These are phyloP conservation scores for Dasypogon diadema DNA, from an alignment of 2,888 invertebrate genomes.

Conservation along the genomic window DNA sequence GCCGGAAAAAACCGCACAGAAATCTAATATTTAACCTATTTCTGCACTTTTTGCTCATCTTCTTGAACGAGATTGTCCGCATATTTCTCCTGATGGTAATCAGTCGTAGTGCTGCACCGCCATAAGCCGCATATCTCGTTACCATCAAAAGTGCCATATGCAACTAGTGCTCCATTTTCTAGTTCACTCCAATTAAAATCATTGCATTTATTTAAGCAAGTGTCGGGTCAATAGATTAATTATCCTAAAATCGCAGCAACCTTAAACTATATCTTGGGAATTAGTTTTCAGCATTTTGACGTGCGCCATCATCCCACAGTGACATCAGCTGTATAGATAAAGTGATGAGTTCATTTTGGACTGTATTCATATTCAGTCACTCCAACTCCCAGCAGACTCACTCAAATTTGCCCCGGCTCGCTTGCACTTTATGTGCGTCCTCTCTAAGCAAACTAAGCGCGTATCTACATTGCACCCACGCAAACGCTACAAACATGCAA, in stretches of 20 bases:
- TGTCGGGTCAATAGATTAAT: conserved; percentile 51
- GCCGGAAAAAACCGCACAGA: conserved; percentile 37
- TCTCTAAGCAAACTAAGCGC: not conserved
- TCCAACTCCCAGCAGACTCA: not conserved
- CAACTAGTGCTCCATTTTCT: conserved; percentile 42
- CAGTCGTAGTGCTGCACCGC: conserved; percentile 20
- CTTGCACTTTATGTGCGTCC: not conserved
- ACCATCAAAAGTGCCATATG: not conserved
- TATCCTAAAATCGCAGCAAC: conserved; percentile 51
- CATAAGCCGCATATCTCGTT: conserved; percentile 34
- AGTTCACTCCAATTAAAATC: conserved; percentile 50
- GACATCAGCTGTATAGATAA: conserved; percentile 41
- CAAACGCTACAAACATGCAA: not conserved
- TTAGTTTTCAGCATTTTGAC: conserved; percentile 13
- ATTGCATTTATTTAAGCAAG: conserved; percentile 49
- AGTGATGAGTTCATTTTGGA: conserved; percentile 31
- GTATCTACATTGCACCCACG: conserved; percentile 34
- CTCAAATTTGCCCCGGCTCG: not conserved
- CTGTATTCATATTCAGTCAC: too few species aligned
- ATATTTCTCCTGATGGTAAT: conserved; percentile 28
- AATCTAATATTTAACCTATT: conserved; percentile 45
- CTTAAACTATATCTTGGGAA: conserved; percentile 42
- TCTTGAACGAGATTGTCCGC: conserved; percentile 12
- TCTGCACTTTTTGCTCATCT: conserved; percentile 44
- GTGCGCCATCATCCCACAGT: conserved; percentile 35